A percentile compares a stretch with the other conserved stretches of the same genome.
Evolutionary conservation across 1,140 invertebrate species (phyloP).

Genomic region (Mesaphorura yosii): DNA sequence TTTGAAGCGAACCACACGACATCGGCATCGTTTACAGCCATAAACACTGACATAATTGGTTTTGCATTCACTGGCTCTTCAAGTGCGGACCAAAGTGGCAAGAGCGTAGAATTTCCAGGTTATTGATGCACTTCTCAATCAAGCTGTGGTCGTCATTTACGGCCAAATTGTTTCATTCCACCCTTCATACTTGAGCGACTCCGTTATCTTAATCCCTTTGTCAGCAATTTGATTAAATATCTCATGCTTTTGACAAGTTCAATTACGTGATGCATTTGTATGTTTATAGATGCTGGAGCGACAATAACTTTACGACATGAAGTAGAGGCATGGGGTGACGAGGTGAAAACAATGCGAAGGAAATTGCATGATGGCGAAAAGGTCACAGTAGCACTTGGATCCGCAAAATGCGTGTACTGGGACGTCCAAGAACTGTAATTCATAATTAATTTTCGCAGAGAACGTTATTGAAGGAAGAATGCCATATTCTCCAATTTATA

Average conservation of each 20-base stretch:
- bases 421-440: conserved; percentile 7
- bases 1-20: too few species aligned
- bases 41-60: not conserved
- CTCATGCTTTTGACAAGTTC: not conserved
- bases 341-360: conserved; percentile 1
- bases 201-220: not conserved
- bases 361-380: conserved; percentile 18
- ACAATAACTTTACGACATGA: conserved; percentile 12
- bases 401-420: conserved; percentile 24
- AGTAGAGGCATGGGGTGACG: conserved; percentile 3
- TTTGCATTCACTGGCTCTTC: not conserved
- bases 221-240: not conserved
- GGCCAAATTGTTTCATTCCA: not conserved
- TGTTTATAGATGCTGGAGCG: conserved; percentile 5
- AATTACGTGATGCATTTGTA: not conserved
- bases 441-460: too few species aligned
- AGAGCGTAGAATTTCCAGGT: not conserved
- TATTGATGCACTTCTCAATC: too few species aligned
- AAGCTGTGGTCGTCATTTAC: not conserved
- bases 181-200: not conserved
- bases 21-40: not conserved
- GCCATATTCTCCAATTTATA: not conserved
- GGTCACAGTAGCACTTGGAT: conserved; percentile 10
- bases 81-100: not conserved
- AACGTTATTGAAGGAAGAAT: too few species aligned